Conservation (phyloP, 1,140 invertebrate genomes). For the Neelides sp. region DNA sequence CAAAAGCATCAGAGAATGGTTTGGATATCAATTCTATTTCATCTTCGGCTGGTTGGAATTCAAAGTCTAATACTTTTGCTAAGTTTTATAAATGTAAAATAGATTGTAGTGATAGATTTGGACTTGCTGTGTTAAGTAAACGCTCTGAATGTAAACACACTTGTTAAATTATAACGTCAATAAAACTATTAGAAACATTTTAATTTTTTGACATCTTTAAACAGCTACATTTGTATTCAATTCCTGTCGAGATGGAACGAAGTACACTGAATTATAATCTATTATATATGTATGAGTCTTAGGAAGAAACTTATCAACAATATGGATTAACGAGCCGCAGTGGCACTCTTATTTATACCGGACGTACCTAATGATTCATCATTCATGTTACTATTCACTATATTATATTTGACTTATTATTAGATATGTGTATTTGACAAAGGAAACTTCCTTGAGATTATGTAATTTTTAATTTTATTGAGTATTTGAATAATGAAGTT, state of each 20-base stretch:
- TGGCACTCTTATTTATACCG: too few relatives aligned
- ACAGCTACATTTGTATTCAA: neutral
- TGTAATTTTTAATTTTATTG: too few relatives aligned
- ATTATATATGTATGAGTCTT: too few relatives aligned
- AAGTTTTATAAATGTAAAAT: neutral
- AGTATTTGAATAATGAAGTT: too few relatives aligned
- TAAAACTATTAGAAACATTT: too few relatives aligned
- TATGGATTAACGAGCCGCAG: too few relatives aligned
- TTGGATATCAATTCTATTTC: slow-evolving; percentile 3
- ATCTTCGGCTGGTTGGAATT: slow-evolving; percentile 1
- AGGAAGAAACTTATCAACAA: too few relatives aligned
- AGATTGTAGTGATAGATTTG: neutral
- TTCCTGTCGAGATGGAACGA: neutral
- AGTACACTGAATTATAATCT: neutral
- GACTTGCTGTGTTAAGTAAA: neutral
- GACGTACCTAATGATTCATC: too few relatives aligned
- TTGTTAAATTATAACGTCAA: neutral
- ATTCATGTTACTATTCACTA: too few relatives aligned
- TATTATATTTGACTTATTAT: too few relatives aligned
- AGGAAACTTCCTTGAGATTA: too few relatives aligned
- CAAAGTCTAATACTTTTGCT: slow-evolving; percentile 5
- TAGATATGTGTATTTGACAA: too few relatives aligned
- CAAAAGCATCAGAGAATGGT: neutral
- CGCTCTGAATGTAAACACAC: neutral
- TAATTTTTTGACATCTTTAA: neutral